phyloP scores from a whole-genome alignment of 2,888 invertebrate species.

The Atherix ibis region DNA sequence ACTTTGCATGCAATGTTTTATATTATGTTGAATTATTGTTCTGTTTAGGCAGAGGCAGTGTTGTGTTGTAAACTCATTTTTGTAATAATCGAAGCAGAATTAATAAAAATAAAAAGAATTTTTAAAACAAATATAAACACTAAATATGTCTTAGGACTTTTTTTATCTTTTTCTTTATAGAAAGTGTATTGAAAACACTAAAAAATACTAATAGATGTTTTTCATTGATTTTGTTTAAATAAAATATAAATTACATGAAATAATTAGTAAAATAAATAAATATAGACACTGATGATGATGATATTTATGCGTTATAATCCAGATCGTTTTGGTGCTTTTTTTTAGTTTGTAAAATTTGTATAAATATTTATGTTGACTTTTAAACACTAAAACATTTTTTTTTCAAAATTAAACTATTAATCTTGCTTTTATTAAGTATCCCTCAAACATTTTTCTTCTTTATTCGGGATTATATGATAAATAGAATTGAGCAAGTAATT shows the following conservation, averaged over 20 bases:
- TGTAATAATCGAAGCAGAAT: too few species aligned
- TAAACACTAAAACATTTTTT: not conserved
- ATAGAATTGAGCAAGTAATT: conserved; percentile 5
- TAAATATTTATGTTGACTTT: not conserved
- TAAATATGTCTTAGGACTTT: conserved; percentile 5
- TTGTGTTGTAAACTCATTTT: too few species aligned
- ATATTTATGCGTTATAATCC: conserved; percentile 5
- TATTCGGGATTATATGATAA: not conserved
- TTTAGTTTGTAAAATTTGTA: conserved; percentile 1
- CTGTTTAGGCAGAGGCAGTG: too few species aligned
- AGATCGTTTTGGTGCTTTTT: conserved; percentile 7
- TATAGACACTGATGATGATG: conserved; percentile 6
- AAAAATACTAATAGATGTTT: too few species aligned
- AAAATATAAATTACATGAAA: conserved; percentile 11
- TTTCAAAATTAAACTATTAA: too few species aligned
- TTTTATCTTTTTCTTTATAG: conserved; percentile 3
- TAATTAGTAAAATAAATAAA: conserved; percentile 12
- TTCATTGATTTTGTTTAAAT: too few species aligned
- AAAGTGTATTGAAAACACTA: conserved; percentile 5
- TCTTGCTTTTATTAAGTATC: not conserved
- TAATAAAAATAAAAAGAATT: conserved; percentile 6
- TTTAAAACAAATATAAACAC: conserved; percentile 4
- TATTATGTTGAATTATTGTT: too few species aligned
- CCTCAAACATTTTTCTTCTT: conserved; percentile 2
- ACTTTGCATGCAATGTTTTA: too few species aligned